phyloP scores from a whole-genome alignment of 2,888 invertebrate genomes.

The Tupiocoris notatus region DNA sequence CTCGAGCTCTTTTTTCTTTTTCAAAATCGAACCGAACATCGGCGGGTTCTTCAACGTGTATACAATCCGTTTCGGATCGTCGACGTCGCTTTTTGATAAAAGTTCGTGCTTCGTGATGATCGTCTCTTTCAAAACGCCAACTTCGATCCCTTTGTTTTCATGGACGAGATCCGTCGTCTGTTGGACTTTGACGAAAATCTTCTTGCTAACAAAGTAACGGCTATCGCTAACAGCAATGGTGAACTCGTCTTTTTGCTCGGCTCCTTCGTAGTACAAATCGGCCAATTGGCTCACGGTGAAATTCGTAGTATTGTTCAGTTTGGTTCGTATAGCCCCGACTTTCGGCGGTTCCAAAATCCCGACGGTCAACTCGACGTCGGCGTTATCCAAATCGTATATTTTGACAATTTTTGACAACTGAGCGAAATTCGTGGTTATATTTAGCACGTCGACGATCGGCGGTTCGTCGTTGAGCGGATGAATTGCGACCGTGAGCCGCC shows the following conservation, averaged over 20 bases:
- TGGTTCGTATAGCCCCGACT: constrained; percentile 34
- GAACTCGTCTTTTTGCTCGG: constrained; percentile 30
- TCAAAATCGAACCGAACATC: constrained; percentile 37
- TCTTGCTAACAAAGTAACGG: neutral
- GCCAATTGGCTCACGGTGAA: constrained; percentile 19
- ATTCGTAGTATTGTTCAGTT: constrained; percentile 26
- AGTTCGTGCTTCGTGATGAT: constrained; percentile 24
- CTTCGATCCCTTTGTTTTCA: constrained; percentile 42
- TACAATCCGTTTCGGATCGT: neutral
- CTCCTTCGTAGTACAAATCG: constrained; percentile 41
- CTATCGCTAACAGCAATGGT: constrained; percentile 33
- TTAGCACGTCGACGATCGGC: constrained; percentile 23
- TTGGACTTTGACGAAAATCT: constrained; percentile 22
- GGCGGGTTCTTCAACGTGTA: constrained; percentile 42
- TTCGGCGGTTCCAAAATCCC: constrained; percentile 21
- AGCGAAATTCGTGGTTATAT: constrained; percentile 21
- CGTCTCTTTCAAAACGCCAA: constrained; percentile 2
- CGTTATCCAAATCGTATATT: constrained; percentile 34
- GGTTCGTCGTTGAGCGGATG: constrained; percentile 42
- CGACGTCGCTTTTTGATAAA: constrained; percentile 15
- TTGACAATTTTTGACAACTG: constrained; percentile 26
- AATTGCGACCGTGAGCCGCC: constrained; percentile 23
- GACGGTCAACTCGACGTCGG: constrained; percentile 23
- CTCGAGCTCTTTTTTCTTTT: constrained; percentile 18
- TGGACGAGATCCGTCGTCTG: constrained; percentile 23